Base-by-base conservation (phyloP, 2,797 vertebrate genomes). In the Gallinago stenura region DNA sequence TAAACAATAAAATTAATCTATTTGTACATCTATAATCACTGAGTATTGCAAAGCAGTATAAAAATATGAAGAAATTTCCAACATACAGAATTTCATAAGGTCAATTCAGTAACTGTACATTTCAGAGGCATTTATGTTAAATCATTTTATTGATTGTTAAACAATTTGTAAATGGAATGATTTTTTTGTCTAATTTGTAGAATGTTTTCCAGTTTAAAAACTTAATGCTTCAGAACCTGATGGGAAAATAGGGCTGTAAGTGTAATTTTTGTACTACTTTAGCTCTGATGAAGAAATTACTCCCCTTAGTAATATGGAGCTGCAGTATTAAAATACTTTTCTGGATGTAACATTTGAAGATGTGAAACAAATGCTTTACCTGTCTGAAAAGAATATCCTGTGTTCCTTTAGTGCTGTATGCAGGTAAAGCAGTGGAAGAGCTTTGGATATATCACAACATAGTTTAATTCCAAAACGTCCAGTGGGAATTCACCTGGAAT, bases 391-490 rank as follows among this genome's bases (percentile, higher is more conserved):
- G 21, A 73, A 58, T 18, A 4, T 46, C 35, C 30, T 75, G 9
- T 62, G 28, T 82, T 84, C 25, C 15, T 77, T 82, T 71, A 62
- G 53, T 16, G 30, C 11, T 70, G 8, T 75, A 6, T 39, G 13
- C 25, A 60, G n/a, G 13, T 83, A 89, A 90, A 79, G 22, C 10
- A 43, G 28, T 65, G 35, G 69, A 82, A 82, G 7, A 3, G 0
- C 1, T 1, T 18, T 82, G 20, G 46, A 18, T 78, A 54, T 71
- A 85, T 93, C 46, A 24, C 48, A 77, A 71, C 64, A 17, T 64
- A 33, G 51, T 78, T 95, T 73, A 83, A 70, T 78, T 97, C 54
- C 48, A 88, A 91, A 90, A 77, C 5, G 7, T 80, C 73, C 56
- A 80, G 37, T 17, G 39, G 50, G 87, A 96, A 90, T 83, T 66